Conservation (phyloP, 2,113 vertebrate genomes). For the Indri indri region DNA sequence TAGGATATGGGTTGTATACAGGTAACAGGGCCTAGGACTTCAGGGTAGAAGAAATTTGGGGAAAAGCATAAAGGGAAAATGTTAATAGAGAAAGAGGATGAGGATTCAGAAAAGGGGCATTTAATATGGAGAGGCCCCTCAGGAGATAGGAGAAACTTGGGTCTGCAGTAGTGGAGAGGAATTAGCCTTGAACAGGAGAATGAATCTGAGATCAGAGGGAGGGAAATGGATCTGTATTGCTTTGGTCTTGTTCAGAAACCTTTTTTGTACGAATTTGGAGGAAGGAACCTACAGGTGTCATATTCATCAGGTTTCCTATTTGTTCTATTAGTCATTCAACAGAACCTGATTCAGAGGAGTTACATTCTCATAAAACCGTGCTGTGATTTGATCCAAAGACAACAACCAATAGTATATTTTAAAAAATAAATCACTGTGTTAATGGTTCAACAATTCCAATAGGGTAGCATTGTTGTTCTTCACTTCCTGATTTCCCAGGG, state of each 20-base stretch:
- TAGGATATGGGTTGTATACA: neutral
- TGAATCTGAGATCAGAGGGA: neutral
- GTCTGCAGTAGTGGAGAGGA: neutral
- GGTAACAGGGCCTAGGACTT: neutral
- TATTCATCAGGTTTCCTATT: neutral
- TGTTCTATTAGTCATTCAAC: neutral
- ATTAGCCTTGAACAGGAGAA: neutral
- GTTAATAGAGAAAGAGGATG: neutral
- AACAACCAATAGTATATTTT: neutral
- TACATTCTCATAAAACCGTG: neutral
- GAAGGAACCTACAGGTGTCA: neutral
- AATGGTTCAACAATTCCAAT: neutral
- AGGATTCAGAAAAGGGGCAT: neutral
- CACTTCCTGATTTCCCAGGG: neutral
- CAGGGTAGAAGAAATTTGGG: neutral
- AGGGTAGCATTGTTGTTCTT: neutral
- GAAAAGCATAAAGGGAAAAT: neutral
- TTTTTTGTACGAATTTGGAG: neutral
- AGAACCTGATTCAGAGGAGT: neutral
- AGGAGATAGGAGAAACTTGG: neutral
- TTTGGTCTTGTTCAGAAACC: neutral
- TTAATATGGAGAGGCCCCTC: neutral
- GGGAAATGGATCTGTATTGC: neutral
- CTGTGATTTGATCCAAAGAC: neutral
- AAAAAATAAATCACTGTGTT: neutral